phyloP scores from a whole-genome alignment of 35 echinoderm and acorn worm species.

The Holothuria glaberrima region DNA sequence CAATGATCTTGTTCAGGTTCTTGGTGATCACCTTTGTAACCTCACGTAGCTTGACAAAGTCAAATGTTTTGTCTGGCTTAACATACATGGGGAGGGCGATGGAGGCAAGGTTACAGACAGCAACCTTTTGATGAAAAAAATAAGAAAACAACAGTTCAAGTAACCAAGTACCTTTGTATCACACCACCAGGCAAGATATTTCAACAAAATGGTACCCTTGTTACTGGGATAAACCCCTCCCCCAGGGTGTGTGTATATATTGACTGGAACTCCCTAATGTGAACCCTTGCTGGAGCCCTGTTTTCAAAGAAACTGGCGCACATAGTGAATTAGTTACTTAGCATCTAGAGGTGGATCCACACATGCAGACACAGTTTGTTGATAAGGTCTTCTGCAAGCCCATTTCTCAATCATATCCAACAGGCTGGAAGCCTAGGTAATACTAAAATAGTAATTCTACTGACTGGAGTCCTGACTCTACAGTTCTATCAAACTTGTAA shows the following conservation, averaged over 20 bases:
- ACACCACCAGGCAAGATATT: neutral
- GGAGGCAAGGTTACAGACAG: conserved; percentile 97
- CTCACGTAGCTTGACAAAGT: conserved; percentile 87
- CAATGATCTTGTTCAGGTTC: conserved; percentile 94
- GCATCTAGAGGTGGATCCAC: too few species aligned
- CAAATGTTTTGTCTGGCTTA: conserved; percentile 72
- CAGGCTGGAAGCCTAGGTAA: too few species aligned
- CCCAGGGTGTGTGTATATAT: neutral
- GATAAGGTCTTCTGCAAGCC: too few species aligned
- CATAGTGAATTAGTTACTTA: too few species aligned
- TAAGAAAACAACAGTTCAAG: neutral
- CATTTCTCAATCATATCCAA: too few species aligned
- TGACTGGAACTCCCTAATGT: too few species aligned
- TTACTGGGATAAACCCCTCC: neutral
- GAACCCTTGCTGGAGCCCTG: too few species aligned
- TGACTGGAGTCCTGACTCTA: too few species aligned
- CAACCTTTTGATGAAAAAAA: conserved; percentile 70
- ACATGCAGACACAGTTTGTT: too few species aligned
- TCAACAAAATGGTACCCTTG: neutral
- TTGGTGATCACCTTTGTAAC: conserved; percentile 87
- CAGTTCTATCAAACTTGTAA: too few species aligned
- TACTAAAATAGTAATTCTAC: too few species aligned
- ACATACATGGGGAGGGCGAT: conserved; percentile 89
- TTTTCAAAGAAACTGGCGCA: too few species aligned
- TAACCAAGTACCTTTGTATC: neutral